Evolutionary conservation across 2,888 invertebrate species (phyloP), one percentile per base, ranked within the genome.

Genomic region (Calameuta pallipes): DNA sequence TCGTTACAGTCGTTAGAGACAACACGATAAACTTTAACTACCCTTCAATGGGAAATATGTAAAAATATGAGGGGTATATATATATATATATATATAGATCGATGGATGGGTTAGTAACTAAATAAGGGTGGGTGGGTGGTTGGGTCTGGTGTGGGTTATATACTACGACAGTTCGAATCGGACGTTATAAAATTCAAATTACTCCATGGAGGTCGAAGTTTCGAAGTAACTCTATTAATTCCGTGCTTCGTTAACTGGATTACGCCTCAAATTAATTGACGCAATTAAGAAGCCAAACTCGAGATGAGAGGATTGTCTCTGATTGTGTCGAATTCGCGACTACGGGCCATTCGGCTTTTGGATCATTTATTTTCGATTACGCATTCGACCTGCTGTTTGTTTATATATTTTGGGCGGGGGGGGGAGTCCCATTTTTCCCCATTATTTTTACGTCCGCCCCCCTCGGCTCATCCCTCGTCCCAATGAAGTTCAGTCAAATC

Each of bases 231-330:
- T 85, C 84, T 82, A 86, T 83, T 83, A 83, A 85, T 84, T 85
- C 83, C 83, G 82, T 80, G 80, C 81, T 84, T 82, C 80, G 56
- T 82, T 84, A 84, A 86, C 85, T 86, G 85, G 84, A 86, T 85
- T 83, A 82, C 82, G 56, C 75, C 83, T 83, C 76, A 84, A 83
- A 85, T 84, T 86, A 86, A 86, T 86, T 85, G 82, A 81, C 82
- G 76, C 82, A 80, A 82, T 85, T 85, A 82, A 83, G 82, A 77
- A 77, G 79, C 79, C 80, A 23, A 56, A 56, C 56, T 56, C 56
- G 56, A 9, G 56, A 56, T 1, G 56, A 56, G 56, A 56, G 56
- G 23, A 56, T 56, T 56, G 56, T 56, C 37, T 23, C 9, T 23
- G 56, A 56, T 56, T 56, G 9, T 23, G 9, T 56, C 9, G 56